Conservation (phyloP, 2,888 invertebrate species). For the Trissoscelio sp. region DNA sequence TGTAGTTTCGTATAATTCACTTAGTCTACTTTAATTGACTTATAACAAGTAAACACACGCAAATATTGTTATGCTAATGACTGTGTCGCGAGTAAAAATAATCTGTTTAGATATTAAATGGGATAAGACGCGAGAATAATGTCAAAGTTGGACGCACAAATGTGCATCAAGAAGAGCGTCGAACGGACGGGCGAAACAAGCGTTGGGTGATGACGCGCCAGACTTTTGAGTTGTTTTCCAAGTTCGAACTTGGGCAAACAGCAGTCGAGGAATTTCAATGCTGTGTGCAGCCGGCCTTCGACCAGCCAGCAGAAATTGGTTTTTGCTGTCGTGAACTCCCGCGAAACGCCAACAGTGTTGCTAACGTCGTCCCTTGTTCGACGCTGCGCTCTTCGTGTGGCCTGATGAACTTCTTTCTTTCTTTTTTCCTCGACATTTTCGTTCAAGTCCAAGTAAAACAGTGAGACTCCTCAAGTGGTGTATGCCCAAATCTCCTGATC, state of each 20-base stretch:
- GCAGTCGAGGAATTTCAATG: conserved; percentile 57
- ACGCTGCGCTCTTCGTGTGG: conserved; percentile 7
- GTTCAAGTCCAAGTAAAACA: conserved; percentile 44
- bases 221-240: conserved; percentile 59
- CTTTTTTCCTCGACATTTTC: conserved; percentile 32
- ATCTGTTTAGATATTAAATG: too few species aligned
- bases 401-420: conserved; percentile 49
- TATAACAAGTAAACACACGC: too few species aligned
- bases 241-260: conserved; percentile 53
- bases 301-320: conserved; percentile 57
- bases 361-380: conserved; percentile 35
- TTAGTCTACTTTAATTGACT: too few species aligned
- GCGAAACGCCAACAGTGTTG: conserved; percentile 50
- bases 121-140: background rate
- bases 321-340: conserved; percentile 55
- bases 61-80: too few species aligned
- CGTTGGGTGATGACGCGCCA: conserved; percentile 35
- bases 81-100: too few species aligned
- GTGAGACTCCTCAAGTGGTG: conserved; percentile 17
- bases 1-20: too few species aligned
- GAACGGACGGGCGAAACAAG: conserved; percentile 54
- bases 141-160: conserved; percentile 30
- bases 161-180: conserved; percentile 34
- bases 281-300: conserved; percentile 28
- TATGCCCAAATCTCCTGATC: conserved; percentile 9